Base-by-base conservation (phyloP, 2,113 vertebrate genomes). In the Mirza zaza region DNA sequence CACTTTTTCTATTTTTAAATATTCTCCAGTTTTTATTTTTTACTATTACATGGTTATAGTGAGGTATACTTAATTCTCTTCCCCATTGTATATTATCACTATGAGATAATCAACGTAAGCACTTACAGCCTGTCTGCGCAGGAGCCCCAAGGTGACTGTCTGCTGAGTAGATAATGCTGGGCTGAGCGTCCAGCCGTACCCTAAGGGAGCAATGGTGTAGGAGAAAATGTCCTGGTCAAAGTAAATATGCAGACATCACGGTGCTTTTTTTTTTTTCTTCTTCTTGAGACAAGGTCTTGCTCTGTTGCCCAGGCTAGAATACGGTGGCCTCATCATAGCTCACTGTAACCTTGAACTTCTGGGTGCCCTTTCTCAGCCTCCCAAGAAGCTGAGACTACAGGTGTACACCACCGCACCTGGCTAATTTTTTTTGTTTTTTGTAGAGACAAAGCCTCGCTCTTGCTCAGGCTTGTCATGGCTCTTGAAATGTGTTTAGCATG, bases 1-100 rank as follows among this genome's bases (percentile, higher is more conserved):
- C 63, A 77, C 27, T 45, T 90, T 95, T 81, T 85, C 63, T 90
- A 29, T 73, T 75, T 92, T 90, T 67, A 79, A 32, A 32, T 92
- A 52, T 34, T 91, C 15, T 45, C 63, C 84, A 67, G 48, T 57
- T 50, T 87, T 94, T 84, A 61, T 77, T 76, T 13, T 70, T 17
- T 23, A 93, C 36, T 52, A 45, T 45, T 61, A 25, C 17, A 14
- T 29, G 25, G 34, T 61, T 57, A 83, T 11, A 32, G 32, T 73
- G 73, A 83, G 34, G 21, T 70, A 57, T 6, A 57, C 18, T 45
- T 87, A 25, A 68, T 42, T 75, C 52, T 55, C 91, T 89, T 57
- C 57, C 39, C 57, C 32, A 1, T 27, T 86, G 67, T 79, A n/a
- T 70, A 32, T 67, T 84, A 48, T 39, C 36, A 70, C 59, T 70